These are phyloP conservation scores for Dorcus parallelipipedus DNA, from an alignment of 2,888 invertebrate species.

Conservation along the genomic window DNA sequence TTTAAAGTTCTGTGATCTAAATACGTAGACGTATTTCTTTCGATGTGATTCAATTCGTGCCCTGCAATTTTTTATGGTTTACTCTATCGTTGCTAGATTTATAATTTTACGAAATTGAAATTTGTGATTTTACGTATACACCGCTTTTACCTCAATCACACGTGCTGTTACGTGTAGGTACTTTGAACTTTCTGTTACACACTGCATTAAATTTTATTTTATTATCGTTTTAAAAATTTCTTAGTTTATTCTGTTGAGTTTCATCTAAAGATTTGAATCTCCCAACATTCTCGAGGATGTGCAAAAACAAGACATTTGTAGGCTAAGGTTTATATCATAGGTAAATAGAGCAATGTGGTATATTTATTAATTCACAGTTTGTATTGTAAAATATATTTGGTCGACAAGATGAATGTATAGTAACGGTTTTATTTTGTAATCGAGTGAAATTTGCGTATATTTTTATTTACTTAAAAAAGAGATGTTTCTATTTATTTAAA, in stretches of 20 bases:
- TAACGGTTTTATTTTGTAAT: not conserved
- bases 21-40: not conserved
- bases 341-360: not conserved
- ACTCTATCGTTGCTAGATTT: not conserved
- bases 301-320: slow-evolving; percentile 1
- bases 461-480: not conserved
- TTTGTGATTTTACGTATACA: slow-evolving; percentile 6
- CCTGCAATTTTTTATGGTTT: not conserved
- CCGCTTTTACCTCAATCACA: slow-evolving; percentile 1
- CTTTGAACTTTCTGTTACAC: slow-evolving; percentile 6
- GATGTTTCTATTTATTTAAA: not conserved
- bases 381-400: not conserved
- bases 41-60: slow-evolving; percentile 1
- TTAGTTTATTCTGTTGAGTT: slow-evolving; percentile 15
- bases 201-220: slow-evolving; percentile 14
- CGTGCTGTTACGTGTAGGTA: slow-evolving; percentile 5
- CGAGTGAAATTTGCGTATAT: not conserved
- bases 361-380: not conserved
- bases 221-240: slow-evolving; percentile 9
- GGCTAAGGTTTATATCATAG: not conserved
- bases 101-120: not conserved
- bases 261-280: not conserved
- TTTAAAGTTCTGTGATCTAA: slow-evolving; percentile 17
- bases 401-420: not conserved
- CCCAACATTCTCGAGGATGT: not conserved